These are phyloP conservation scores for Megaptera novaeangliae DNA, from an alignment of 2,113 vertebrate species.

Conservation along the genomic window DNA sequence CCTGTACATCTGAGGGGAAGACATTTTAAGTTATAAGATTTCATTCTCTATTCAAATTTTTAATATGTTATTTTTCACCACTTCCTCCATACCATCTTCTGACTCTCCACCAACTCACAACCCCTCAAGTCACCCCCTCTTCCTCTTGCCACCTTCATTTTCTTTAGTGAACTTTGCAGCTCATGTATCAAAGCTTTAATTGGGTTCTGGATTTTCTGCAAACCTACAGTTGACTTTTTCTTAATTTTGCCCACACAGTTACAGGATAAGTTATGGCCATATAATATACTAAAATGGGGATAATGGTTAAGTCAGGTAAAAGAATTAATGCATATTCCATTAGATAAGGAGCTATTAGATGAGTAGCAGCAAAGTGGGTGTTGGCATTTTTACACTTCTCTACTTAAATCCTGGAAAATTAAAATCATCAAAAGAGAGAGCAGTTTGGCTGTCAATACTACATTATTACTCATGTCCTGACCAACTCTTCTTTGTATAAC, in stretches of 20 bases:
- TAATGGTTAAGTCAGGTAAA: slow-evolving; percentile 47
- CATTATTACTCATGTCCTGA: slow-evolving; percentile 42
- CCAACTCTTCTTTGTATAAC: slow-evolving; percentile 21
- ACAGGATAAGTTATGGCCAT: slow-evolving; percentile 30
- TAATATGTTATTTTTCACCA: neutral
- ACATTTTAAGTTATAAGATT: neutral
- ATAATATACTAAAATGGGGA: slow-evolving; percentile 31
- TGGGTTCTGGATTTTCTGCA: slow-evolving; percentile 32
- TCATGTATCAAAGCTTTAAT: neutral
- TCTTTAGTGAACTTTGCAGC: neutral
- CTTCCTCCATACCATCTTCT: neutral
- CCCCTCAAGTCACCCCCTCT: neutral
- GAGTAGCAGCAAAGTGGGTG: slow-evolving; percentile 51
- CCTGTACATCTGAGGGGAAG: neutral
- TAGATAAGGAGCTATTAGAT: slow-evolving; percentile 52
- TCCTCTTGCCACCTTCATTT: neutral
- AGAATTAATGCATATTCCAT: slow-evolving; percentile 53
- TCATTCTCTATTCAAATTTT: neutral
- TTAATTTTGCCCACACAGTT: slow-evolving; percentile 45
- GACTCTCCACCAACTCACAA: neutral
- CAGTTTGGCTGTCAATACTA: slow-evolving; percentile 31
- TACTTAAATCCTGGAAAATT: slow-evolving; percentile 36
- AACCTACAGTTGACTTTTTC: slow-evolving; percentile 1
- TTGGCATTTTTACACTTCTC: slow-evolving; percentile 26
- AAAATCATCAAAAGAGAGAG: slow-evolving; percentile 33